Evolutionary conservation across 1,140 invertebrate genomes (phyloP), one percentile per base, ranked within the genome.

Genomic region (Helicoverpa armigera): DNA sequence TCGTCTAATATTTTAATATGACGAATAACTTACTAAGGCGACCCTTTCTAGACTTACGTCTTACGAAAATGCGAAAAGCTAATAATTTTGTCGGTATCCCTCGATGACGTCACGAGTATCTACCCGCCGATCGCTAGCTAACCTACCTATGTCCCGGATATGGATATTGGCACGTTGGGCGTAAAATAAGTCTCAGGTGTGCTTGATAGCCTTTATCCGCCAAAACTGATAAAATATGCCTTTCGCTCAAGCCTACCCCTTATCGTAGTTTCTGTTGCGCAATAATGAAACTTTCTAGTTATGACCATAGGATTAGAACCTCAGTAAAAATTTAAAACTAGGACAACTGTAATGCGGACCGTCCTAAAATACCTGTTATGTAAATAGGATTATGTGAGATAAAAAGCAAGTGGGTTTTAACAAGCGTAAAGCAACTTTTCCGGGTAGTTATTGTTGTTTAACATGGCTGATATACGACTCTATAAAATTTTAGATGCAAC

Each of bases 141-240:
- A 78, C 16, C 14, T 60, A 70, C 53, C 31, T 50, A 79, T 63
- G 53, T 79, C 63, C 18, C 48, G 61, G 76, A 70, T 78, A 83
- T 81, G 83, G 82, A 84, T 88, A 88, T 88, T 86, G 87, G 87
- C 83, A 86, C 82, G 82, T 78, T 77, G 79, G 82, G 84, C 87
- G 87, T 89, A 92, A 94, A 94, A 92, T 92, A 92, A 91, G 90
- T 90, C 91, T 93, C 92, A 94, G 92, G 91, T 94, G 92, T 91
- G 86, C 81, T 88, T 92, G 92, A 94, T 92, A 91, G 91, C 91
- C 87, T 92, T 93, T 93, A 93, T 93, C 89, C 90, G 91, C 89
- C 91, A 92, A 92, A 94, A 93, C 90, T 93, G 91, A 94, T 94
- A 94, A 93, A 92, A 92, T 93, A 92, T 90, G 90, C 87, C 86